Conservation (phyloP, 2,113 vertebrate genomes). For the Mormyrus lacerda region DNA sequence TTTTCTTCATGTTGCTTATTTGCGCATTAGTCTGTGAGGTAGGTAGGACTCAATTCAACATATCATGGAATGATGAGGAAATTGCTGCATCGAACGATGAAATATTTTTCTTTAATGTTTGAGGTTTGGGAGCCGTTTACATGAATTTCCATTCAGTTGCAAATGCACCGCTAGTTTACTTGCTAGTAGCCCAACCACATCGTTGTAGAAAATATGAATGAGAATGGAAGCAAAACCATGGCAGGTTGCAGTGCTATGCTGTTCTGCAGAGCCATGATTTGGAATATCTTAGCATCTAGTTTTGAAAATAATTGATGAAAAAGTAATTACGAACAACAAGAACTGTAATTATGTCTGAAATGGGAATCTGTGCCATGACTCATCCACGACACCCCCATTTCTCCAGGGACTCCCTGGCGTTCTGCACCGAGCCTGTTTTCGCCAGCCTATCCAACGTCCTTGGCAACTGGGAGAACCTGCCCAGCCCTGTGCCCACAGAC, state of each 20-base stretch:
- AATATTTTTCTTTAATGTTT: not conserved
- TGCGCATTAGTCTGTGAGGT: not conserved
- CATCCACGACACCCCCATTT: not conserved
- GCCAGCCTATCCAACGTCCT: slow-evolving; percentile 94
- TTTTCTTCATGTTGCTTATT: not conserved
- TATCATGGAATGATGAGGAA: not conserved
- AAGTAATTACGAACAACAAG: not conserved
- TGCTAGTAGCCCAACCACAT: not conserved
- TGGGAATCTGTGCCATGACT: not conserved
- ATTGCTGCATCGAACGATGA: not conserved
- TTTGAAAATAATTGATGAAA: not conserved
- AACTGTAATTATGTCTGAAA: not conserved
- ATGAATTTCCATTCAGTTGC: not conserved
- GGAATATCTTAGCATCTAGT: not conserved
- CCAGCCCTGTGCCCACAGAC: slow-evolving; percentile 78
- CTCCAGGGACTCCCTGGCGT: slow-evolving; percentile 89
- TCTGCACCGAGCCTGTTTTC: slow-evolving; percentile 95
- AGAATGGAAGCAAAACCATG: not conserved
- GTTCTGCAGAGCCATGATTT: not conserved
- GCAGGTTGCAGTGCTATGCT: not conserved
- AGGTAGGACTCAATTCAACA: not conserved
- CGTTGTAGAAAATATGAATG: not conserved
- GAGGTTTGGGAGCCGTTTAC: not conserved
- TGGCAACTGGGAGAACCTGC: slow-evolving; percentile 90
- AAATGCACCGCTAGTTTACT: not conserved